These are phyloP conservation scores for Leucophenga montana DNA, from an alignment of 2,888 invertebrate species.

Conservation along the genomic window DNA sequence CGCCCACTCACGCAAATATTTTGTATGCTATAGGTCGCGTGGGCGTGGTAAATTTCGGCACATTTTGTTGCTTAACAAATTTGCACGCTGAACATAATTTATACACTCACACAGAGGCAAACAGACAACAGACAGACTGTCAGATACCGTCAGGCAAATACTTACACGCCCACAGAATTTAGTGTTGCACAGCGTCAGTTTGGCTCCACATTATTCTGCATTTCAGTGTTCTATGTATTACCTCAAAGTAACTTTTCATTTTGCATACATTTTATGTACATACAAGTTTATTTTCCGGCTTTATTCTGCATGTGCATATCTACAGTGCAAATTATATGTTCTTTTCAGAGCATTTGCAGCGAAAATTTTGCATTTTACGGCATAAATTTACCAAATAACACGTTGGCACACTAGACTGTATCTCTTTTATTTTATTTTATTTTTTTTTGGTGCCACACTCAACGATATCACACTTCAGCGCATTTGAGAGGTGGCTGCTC, in stretches of 20 bases:
- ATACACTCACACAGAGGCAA: constrained; percentile 21
- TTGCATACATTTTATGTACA: constrained; percentile 2
- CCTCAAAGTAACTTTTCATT: too few species aligned
- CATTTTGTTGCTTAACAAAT: constrained; percentile 62
- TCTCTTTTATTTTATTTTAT: neutral
- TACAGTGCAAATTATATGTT: constrained; percentile 18
- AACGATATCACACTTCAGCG: too few species aligned
- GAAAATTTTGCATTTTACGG: constrained; percentile 14
- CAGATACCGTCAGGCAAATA: constrained; percentile 27
- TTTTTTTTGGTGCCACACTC: neutral
- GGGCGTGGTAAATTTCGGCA: constrained; percentile 31
- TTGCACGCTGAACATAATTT: constrained; percentile 56
- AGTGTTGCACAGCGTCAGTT: neutral
- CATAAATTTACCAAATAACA: constrained; percentile 19
- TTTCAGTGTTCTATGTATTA: too few species aligned
- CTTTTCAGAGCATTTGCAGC: neutral
- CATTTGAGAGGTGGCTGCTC: too few species aligned
- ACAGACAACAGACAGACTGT: constrained; percentile 19
- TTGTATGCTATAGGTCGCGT: constrained; percentile 26
- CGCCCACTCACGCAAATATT: constrained; percentile 10
- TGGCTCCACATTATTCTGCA: neutral
- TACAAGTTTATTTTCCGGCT: too few species aligned
- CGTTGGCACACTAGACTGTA: neutral
- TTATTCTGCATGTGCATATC: neutral
- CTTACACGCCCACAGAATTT: neutral